Conservation (phyloP, 2,113 vertebrate genomes). For the Ifrita kowaldi region DNA sequence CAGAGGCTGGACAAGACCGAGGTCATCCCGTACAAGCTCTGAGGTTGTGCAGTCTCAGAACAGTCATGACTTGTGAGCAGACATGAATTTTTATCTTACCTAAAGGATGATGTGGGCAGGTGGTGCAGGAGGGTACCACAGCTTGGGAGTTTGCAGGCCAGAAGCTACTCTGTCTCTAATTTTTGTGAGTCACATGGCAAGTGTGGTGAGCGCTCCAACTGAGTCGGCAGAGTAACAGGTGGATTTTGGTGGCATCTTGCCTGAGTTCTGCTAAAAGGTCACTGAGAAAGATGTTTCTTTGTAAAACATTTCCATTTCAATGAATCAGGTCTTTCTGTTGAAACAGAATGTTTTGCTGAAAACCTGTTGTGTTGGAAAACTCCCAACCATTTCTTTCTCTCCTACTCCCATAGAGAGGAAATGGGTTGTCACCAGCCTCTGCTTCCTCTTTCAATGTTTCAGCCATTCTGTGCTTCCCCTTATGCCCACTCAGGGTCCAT, state of each 20-base stretch:
- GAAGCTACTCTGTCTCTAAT: neutral
- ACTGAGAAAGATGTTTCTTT: slow-evolving; percentile 36
- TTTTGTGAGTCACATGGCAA: neutral
- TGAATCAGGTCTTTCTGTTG: slow-evolving; percentile 48
- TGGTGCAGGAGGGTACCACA: neutral
- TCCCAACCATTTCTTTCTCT: slow-evolving; percentile 18
- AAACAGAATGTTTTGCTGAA: slow-evolving; percentile 42
- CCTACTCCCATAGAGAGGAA: neutral
- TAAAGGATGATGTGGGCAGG: neutral
- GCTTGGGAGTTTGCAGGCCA: neutral
- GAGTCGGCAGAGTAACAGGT: neutral
- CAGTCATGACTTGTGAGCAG: neutral
- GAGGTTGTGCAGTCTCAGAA: neutral
- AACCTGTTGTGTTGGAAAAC: slow-evolving; percentile 54
- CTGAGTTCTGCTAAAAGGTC: slow-evolving; percentile 9
- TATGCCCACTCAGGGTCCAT: neutral
- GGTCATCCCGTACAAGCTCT: neutral
- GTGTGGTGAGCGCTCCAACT: neutral
- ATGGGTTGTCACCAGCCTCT: neutral
- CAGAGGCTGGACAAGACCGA: neutral
- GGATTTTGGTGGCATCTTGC: neutral
- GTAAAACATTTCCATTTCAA: slow-evolving; percentile 57
- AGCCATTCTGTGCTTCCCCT: neutral
- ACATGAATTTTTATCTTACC: neutral
- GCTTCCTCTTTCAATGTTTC: neutral